Evolutionary conservation across 2,113 vertebrate species (phyloP).

Genomic region (Amazona guildingii): DNA sequence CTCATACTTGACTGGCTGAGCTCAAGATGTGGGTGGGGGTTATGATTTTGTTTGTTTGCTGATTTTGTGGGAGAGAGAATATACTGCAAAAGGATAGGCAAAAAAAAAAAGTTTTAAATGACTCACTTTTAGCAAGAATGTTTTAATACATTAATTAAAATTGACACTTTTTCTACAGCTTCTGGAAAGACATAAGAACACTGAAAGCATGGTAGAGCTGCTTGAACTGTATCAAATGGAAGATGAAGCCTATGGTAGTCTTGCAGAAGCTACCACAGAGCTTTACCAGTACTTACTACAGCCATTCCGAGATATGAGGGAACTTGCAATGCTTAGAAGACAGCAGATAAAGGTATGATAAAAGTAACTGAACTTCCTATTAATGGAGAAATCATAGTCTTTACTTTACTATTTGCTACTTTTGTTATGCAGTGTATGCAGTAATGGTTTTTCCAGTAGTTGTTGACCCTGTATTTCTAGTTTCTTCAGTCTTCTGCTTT

Average conservation of each 20-base stretch:
- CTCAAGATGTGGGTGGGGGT: neutral
- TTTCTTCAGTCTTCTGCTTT: neutral
- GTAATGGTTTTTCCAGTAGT: neutral
- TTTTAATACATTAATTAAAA: neutral
- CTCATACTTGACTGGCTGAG: neutral
- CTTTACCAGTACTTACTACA: slow-evolving; percentile 97
- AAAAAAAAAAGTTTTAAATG: neutral
- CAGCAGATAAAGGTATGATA: slow-evolving; percentile 95
- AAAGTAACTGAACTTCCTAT: neutral
- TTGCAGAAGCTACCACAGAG: slow-evolving; percentile 92
- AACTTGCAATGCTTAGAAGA: slow-evolving; percentile 92
- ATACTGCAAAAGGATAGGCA: neutral
- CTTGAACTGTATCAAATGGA: slow-evolving; percentile 92
- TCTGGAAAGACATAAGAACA: slow-evolving; percentile 90
- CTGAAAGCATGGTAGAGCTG: slow-evolving; percentile 95
- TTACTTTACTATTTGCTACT: neutral
- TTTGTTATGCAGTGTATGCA: neutral
- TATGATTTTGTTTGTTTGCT: neutral
- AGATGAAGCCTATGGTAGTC: slow-evolving; percentile 87
- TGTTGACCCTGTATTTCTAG: neutral
- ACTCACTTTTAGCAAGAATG: neutral
- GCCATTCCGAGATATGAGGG: slow-evolving; percentile 97
- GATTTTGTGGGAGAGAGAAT: neutral
- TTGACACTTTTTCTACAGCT: slow-evolving; percentile 71
- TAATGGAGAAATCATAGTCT: neutral